Conservation (phyloP, 1,140 invertebrate species). For the Sycophaga agraensis region DNA sequence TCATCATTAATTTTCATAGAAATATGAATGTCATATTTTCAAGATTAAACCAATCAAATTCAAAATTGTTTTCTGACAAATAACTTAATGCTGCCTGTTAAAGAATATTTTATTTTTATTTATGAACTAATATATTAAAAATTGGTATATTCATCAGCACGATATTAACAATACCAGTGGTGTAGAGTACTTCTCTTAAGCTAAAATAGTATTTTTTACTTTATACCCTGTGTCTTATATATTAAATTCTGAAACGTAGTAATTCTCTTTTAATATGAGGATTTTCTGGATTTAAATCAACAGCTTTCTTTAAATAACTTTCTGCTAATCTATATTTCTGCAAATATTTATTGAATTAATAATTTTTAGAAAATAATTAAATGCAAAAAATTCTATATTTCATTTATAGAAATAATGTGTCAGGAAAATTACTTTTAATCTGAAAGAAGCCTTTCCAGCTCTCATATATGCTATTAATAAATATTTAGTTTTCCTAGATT, state of each 20-base stretch:
- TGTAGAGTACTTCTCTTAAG: background rate
- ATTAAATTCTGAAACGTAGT: background rate
- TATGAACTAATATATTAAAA: too few species aligned
- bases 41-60: background rate
- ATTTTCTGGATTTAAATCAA: background rate
- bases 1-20: background rate
- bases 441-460: background rate
- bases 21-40: too few species aligned
- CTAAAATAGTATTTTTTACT: background rate
- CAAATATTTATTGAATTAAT: background rate
- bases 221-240: background rate
- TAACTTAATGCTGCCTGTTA: background rate
- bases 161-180: background rate
- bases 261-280: background rate
- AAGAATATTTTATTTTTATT: too few species aligned
- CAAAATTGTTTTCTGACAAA: background rate
- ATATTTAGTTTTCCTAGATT: background rate
- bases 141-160: too few species aligned
- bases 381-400: background rate
- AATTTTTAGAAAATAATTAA: background rate
- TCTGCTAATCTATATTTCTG: background rate
- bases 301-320: background rate
- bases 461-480: background rate
- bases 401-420: background rate
- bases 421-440: background rate